Evolutionary conservation across 2,113 vertebrate genomes (phyloP), one percentile per base, ranked within the genome.

Genomic region (Cyphomyrus plagiostoma): DNA sequence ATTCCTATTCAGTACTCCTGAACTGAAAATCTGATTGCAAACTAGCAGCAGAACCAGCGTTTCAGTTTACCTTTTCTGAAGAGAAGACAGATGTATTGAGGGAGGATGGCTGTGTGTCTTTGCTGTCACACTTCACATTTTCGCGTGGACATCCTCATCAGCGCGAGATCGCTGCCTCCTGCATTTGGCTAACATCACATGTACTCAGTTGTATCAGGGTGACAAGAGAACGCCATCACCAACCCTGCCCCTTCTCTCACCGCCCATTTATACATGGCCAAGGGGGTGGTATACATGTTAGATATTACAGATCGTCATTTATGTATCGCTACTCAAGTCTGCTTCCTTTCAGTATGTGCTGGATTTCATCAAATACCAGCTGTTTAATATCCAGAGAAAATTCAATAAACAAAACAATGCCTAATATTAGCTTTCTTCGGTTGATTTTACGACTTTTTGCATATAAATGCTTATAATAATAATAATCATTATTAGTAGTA

Each of bases 151-250:
- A 96, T 97, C 96, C 96, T 97, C 96, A 94, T 94, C 95, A 95
- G 96, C 94, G 94, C 95, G 95, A 95, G 95, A 96, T 96, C 96
- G 94, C 95, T 94, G 96, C 95, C 97, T 97, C 94, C 94, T 96
- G 94, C 95, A 96, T 96, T 96, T 95, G 95, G 95, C 96, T 97
- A 96, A 97, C 97, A 97, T 97, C 96, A 97, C 95, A 96, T 94
- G 96, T 94, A 96, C 96, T 96, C 96, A 94, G 95, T 96, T 93
- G 53, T 93, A 96, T 95, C 95, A 95, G 94, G 94, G 94, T 96
- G 97, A 97, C 96, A 96, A 89, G 95, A 94, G 95, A 94, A 93
- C 93, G 93, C 94, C 94, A 92, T 93, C 90, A 91, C 94, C 93
- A 94, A 93, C 91, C 91, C 91, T 91, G 92, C 91, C 90, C 92